Percentiles rank a stretch among this genome's conserved stretches.
phyloP scores from a whole-genome alignment of 2,113 vertebrate species.

The Planiliza haematocheilus region DNA sequence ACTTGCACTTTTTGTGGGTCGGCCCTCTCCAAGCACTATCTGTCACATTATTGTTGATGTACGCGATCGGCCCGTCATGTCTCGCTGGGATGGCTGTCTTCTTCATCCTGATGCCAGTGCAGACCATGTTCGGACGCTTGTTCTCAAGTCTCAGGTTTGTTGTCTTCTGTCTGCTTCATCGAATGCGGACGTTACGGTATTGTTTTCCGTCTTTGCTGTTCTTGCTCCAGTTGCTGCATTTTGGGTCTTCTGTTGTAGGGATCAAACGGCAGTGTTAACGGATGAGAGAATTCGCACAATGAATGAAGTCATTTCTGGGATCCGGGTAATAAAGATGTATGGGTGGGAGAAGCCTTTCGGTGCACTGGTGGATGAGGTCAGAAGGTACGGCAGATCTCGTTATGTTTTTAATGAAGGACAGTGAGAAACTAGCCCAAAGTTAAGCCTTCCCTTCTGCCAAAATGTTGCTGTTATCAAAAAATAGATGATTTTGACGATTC shows the following conservation, averaged over 20 bases:
- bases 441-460: no score
- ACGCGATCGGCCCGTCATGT: slow-evolving; percentile 90
- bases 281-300: slow-evolving; percentile 93
- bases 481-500: no score
- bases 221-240: background rate
- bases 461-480: no score
- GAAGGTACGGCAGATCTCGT: slow-evolving; percentile 82
- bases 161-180: background rate
- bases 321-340: slow-evolving; percentile 98
- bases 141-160: slow-evolving; percentile 90
- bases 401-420: no score
- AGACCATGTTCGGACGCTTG: slow-evolving; percentile 88
- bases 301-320: slow-evolving; percentile 97
- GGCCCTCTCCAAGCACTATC: slow-evolving; percentile 88
- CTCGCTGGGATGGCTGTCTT: slow-evolving; percentile 91
- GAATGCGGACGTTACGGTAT: background rate
- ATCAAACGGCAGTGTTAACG: slow-evolving; percentile 88
- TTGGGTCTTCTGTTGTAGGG: slow-evolving; percentile 78
- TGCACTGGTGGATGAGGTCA: slow-evolving; percentile 86
- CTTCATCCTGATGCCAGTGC: slow-evolving; percentile 89
- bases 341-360: slow-evolving; percentile 95
- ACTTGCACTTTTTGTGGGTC: slow-evolving; percentile 93
- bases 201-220: background rate
- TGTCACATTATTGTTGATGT: slow-evolving; percentile 87
- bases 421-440: no score